Percentiles rank a stretch among this genome's conserved stretches.
phyloP scores from a whole-genome alignment of 2,113 vertebrate genomes.

The Ifrita kowaldi region DNA sequence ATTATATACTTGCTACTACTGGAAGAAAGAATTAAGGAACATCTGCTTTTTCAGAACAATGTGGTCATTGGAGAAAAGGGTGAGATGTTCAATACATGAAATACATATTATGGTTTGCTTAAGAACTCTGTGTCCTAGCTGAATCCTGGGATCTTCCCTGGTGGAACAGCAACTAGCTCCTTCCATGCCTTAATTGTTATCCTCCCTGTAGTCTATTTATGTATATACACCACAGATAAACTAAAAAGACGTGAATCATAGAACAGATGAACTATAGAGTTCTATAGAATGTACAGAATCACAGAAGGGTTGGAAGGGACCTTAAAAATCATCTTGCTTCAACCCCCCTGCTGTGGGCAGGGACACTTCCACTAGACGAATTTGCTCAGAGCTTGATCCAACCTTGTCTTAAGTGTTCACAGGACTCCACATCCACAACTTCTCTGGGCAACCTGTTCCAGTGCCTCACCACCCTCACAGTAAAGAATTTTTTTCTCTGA shows the following conservation, averaged over 20 bases:
- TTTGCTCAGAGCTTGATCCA: neutral
- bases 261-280: neutral
- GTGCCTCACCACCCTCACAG: neutral
- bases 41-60: neutral
- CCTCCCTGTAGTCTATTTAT: neutral
- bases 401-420: neutral
- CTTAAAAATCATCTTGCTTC: neutral
- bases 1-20: neutral
- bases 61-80: neutral
- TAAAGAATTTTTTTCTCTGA: neutral
- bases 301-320: neutral
- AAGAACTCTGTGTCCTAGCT: neutral
- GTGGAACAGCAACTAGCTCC: neutral
- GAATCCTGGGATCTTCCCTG: neutral
- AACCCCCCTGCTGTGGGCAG: neutral
- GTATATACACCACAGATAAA: neutral
- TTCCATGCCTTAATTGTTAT: neutral
- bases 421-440: too few relatives aligned
- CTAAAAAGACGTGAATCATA: neutral
- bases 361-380: neutral
- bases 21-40: neutral
- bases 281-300: neutral
- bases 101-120: neutral
- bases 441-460: neutral
- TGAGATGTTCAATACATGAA: neutral